A percentile compares a stretch with the other conserved stretches of the same genome.
Evolutionary conservation across 2,888 invertebrate species (phyloP).

Genomic region (Tenthredo livida): DNA sequence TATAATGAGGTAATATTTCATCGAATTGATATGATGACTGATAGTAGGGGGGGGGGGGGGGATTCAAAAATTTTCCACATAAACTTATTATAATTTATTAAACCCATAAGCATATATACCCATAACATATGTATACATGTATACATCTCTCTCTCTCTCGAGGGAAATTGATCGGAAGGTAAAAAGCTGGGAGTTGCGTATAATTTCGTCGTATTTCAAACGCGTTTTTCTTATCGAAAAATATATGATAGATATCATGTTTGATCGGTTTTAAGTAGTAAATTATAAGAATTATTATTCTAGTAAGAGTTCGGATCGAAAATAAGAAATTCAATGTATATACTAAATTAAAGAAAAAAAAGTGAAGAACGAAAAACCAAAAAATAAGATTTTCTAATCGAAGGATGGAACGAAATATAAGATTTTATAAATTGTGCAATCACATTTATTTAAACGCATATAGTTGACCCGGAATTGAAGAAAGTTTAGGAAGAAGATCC

Average conservation of each 20-base stretch:
- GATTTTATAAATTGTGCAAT: not conserved
- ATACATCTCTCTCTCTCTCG: conserved; percentile 20
- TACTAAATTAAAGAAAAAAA: not conserved
- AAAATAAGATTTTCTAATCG: not conserved
- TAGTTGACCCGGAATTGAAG: not conserved
- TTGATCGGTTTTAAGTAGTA: not conserved
- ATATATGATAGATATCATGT: not conserved
- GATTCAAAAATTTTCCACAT: not conserved
- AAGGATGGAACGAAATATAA: not conserved
- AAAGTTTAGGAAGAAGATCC: not conserved
- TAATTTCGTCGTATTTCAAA: conserved; percentile 14
- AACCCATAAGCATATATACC: not conserved
- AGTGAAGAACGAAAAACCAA: not conserved
- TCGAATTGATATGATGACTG: not conserved
- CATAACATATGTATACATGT: not conserved
- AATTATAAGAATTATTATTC: no score
- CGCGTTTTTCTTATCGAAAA: not conserved
- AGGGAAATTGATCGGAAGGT: conserved; percentile 23
- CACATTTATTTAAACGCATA: not conserved
- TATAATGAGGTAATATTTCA: not conserved
- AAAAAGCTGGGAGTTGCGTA: not conserved
- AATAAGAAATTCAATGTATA: not conserved
- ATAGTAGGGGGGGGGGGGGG: not conserved
- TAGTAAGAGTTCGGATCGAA: not conserved
- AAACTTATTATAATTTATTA: not conserved